Conservation (phyloP, 2,888 invertebrate species). For the Watsonalla cultraria region DNA sequence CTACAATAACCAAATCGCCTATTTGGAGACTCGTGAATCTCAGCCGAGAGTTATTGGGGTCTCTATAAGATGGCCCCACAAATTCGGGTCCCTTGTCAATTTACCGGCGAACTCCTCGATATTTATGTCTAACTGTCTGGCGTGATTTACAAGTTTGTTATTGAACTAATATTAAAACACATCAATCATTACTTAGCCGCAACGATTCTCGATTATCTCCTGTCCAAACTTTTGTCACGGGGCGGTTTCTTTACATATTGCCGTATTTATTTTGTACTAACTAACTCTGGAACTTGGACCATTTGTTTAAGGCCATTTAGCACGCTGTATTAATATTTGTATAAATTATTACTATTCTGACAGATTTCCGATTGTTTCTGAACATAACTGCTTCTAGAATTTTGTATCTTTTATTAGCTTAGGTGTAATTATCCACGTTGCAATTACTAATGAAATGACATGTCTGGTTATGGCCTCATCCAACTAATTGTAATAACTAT, state of each 20-base stretch:
- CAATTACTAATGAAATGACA: too few relatives aligned
- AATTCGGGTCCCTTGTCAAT: slow-evolving; percentile 61
- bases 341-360: too few relatives aligned
- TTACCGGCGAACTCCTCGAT: slow-evolving; percentile 39
- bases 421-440: too few relatives aligned
- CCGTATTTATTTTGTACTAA: slow-evolving; percentile 1
- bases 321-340: neutral
- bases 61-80: slow-evolving; percentile 55
- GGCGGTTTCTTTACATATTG: neutral
- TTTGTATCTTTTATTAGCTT: too few relatives aligned
- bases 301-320: neutral
- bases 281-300: neutral
- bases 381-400: too few relatives aligned
- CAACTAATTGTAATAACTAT: neutral
- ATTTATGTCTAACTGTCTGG: slow-evolving; percentile 26
- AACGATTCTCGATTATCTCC: slow-evolving; percentile 2
- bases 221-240: neutral
- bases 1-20: slow-evolving; percentile 45
- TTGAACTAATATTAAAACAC: slow-evolving; percentile 24
- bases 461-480: too few relatives aligned
- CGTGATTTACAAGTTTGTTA: slow-evolving; percentile 29
- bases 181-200: slow-evolving; percentile 8
- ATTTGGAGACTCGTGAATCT: slow-evolving; percentile 60
- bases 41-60: slow-evolving; percentile 57
- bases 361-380: too few relatives aligned